These are phyloP conservation scores for Triplophysa dalaica DNA, from an alignment of 2,113 vertebrate species.

Conservation along the genomic window DNA sequence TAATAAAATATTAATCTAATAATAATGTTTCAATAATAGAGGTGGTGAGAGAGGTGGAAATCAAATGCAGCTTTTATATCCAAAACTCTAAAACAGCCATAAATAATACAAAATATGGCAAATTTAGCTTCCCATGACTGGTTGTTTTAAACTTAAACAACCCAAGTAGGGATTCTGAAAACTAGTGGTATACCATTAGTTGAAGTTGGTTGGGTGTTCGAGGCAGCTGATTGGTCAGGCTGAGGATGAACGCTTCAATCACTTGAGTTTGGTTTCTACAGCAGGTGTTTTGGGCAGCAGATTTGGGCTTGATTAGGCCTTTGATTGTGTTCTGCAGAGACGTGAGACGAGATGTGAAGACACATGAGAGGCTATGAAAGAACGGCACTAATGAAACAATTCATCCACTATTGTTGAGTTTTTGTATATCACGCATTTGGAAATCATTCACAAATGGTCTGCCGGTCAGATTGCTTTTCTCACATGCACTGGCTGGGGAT, in stretches of 20 bases:
- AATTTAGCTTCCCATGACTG: too few species aligned
- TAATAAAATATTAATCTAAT: too few species aligned
- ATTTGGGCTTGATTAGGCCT: constrained; percentile 51
- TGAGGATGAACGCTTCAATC: constrained; percentile 50
- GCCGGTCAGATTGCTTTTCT: constrained; percentile 23
- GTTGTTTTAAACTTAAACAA: too few species aligned
- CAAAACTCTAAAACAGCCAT: too few species aligned
- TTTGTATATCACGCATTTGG: background rate
- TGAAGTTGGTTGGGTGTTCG: background rate
- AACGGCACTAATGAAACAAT: constrained; percentile 46
- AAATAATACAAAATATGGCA: too few species aligned
- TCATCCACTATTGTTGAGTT: constrained; percentile 1
- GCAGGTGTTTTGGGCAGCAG: constrained; percentile 48
- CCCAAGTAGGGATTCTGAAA: background rate
- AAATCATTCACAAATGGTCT: constrained; percentile 28
- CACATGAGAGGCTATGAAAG: constrained; percentile 30
- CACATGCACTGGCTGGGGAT: background rate
- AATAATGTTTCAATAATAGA: too few species aligned
- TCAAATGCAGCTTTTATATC: too few species aligned
- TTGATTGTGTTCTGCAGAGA: constrained; percentile 53
- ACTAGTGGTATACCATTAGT: constrained; percentile 42
- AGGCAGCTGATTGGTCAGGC: constrained; percentile 44
- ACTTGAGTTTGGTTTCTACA: constrained; percentile 39
- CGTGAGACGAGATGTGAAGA: constrained; percentile 41
- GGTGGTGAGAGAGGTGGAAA: too few species aligned